These are phyloP conservation scores for Chymomyza fuscimana DNA, from an alignment of 2,888 invertebrate species.

Conservation along the genomic window DNA sequence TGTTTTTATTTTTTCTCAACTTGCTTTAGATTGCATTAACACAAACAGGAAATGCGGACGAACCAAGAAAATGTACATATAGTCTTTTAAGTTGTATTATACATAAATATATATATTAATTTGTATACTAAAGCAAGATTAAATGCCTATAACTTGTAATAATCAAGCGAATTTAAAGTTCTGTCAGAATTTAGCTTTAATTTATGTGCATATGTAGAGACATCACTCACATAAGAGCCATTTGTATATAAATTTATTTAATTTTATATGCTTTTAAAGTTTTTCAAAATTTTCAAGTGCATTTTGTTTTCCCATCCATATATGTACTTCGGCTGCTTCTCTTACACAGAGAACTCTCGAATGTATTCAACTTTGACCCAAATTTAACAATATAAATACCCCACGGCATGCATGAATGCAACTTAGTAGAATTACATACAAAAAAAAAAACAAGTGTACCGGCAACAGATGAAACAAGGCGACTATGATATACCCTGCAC, in stretches of 20 bases:
- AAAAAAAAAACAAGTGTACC: not conserved
- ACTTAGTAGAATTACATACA: not conserved
- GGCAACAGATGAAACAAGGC: too few relatives aligned
- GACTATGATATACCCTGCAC: too few relatives aligned
- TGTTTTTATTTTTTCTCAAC: not conserved
- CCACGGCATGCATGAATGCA: not conserved
- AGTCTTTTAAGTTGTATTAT: too few relatives aligned
- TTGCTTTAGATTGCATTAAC: not conserved
- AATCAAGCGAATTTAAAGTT: not conserved
- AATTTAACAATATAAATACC: not conserved
- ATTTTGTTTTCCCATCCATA: not conserved
- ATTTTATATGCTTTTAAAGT: not conserved
- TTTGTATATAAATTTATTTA: not conserved
- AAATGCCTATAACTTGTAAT: not conserved
- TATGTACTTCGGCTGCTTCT: not conserved
- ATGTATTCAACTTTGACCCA: conserved; percentile 7
- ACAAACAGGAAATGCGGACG: not conserved
- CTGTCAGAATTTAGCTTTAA: not conserved
- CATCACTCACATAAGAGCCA: not conserved
- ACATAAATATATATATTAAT: not conserved
- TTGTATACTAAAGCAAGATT: not conserved
- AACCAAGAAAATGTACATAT: not conserved
- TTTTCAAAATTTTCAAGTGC: not conserved
- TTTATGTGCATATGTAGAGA: not conserved
- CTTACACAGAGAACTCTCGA: not conserved